These are phyloP conservation scores for Brevimyrus niger DNA, from an alignment of 2,113 vertebrate species.

Conservation along the genomic window DNA sequence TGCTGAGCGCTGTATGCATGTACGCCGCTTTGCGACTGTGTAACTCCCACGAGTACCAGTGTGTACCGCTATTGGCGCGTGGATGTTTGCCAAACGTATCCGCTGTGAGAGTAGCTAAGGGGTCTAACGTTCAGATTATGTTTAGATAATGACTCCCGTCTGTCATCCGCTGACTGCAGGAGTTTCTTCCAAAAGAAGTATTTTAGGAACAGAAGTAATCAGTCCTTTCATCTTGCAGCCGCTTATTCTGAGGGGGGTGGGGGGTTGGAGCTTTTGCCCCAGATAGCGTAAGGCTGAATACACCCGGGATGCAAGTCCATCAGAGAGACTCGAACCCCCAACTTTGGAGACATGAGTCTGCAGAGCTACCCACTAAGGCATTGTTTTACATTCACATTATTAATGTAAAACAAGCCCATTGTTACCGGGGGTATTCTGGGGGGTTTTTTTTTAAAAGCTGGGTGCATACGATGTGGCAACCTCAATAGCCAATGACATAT, in stretches of 20 bases:
- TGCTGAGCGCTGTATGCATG: neutral
- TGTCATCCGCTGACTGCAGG: neutral
- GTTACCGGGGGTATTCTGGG: neutral
- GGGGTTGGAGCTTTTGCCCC: neutral
- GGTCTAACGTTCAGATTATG: neutral
- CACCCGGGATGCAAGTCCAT: neutral
- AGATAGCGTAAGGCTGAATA: neutral
- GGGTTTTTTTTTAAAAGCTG: neutral
- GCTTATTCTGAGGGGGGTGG: neutral
- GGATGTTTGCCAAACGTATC: neutral
- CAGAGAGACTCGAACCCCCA: neutral
- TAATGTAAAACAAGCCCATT: neutral
- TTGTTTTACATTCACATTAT: neutral
- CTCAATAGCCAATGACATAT: neutral
- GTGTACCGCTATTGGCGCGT: neutral
- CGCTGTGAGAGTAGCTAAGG: neutral
- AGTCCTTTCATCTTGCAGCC: neutral
- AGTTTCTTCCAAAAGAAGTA: neutral
- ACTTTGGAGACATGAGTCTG: neutral
- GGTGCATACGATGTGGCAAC: neutral
- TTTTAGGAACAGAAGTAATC: neutral
- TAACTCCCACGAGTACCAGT: neutral
- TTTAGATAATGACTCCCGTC: neutral
- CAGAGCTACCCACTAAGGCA: neutral
- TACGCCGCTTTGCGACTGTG: neutral